Base-by-base conservation (phyloP, 1,140 invertebrate genomes). In the Zaprionus inermis region DNA sequence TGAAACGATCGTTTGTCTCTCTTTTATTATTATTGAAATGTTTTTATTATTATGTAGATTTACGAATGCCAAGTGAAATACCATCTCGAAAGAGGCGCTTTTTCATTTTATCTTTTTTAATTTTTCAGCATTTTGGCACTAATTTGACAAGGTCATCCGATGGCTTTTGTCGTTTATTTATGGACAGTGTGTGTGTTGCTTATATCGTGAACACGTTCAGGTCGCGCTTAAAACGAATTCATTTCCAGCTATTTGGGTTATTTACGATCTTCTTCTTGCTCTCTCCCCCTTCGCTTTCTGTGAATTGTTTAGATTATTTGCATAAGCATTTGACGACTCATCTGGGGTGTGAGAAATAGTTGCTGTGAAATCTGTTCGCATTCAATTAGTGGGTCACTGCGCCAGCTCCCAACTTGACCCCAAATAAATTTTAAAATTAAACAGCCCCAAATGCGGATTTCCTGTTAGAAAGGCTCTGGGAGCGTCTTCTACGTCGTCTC, bases 381-480 rank as follows among this genome's bases (percentile, higher is more conserved):
- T 66, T 66, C 61, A 78, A 82, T 86, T 83, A 89, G 76, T 86
- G 60, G 83, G 83, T 83, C 83, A 86, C 7, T n/a, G n/a, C n/a
- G n/a, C n/a, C n/a, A n/a, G n/a, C n/a, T 71, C 56, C 18, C 38
- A 44, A 58, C 12, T 44, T 82, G 84, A 82, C 84, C 79, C 76
- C 69, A 70, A 76, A 76, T 74, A 65, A 60, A 79, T 81, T 60
- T 55, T 63, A 5, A 28, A 28, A 28, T 28, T 28, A 28, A 18
- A 10, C 30, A 56, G 66, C n/a, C 38, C 34, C 57, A 38, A 63
- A 67, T 60, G 69, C 84, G 83, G 84, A 86, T 83, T 86, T 86
- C 83, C 84, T 86, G 79, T 83, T 89, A 86, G 83, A 86, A 86
- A 88, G 83, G 83, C 83, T 88, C 79, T 86, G 72, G 74, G 44